Percentiles rank a stretch among this genome's conserved stretches.
These are phyloP conservation scores for Bombus turneri DNA, from an alignment of 1,140 invertebrate species.

Conservation along the genomic window DNA sequence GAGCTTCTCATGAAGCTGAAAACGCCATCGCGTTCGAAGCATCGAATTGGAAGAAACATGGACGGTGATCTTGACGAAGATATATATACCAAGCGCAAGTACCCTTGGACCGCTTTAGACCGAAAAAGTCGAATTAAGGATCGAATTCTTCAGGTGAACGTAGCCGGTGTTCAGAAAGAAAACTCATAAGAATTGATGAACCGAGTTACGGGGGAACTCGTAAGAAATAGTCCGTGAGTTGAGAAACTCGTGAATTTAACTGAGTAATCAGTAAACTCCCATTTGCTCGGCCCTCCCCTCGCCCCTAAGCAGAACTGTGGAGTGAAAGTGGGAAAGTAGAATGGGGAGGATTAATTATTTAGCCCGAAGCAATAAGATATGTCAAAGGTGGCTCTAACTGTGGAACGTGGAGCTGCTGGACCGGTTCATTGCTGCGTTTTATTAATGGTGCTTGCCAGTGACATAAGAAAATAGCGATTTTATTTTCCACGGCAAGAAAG, in stretches of 20 bases:
- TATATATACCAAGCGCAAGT: no score
- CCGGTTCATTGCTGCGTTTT: slow-evolving; percentile 36
- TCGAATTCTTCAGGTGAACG: slow-evolving; percentile 3
- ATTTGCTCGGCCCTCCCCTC: slow-evolving; percentile 25
- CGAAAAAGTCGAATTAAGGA: slow-evolving; percentile 10
- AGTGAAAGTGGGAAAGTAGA: no score
- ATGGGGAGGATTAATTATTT: slow-evolving; percentile 47
- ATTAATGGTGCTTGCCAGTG: slow-evolving; percentile 47
- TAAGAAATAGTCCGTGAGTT: slow-evolving; percentile 38
- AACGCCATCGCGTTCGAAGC: no score
- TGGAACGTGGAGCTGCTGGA: slow-evolving; percentile 11
- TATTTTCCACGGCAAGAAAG: slow-evolving; percentile 32
- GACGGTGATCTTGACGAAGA: no score
- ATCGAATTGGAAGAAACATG: no score
- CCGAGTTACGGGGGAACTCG: not conserved
- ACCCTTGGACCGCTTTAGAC: no score
- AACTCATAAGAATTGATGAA: slow-evolving; percentile 59
- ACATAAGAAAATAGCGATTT: slow-evolving; percentile 47
- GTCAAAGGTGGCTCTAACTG: slow-evolving; percentile 48
- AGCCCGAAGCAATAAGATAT: slow-evolving; percentile 53
- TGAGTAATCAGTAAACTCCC: slow-evolving; percentile 60
- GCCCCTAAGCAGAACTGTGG: not conserved
- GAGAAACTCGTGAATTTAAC: slow-evolving; percentile 58
- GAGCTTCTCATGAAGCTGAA: not conserved
- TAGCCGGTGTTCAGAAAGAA: not conserved